phyloP scores from a whole-genome alignment of 1,140 invertebrate genomes.

The Micrasema minimum region DNA sequence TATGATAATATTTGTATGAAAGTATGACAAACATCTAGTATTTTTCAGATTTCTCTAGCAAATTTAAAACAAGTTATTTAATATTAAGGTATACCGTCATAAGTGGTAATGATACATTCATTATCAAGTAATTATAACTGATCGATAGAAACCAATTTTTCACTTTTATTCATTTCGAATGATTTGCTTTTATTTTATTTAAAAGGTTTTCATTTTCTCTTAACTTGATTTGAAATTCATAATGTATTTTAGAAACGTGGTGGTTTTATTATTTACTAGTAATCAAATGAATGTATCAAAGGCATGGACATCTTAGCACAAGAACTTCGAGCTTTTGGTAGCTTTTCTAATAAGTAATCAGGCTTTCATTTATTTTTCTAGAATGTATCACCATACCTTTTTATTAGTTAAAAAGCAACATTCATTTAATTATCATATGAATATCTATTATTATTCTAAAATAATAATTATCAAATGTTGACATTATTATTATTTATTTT shows the following conservation, averaged over 20 bases:
- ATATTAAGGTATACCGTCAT: constrained; percentile 45
- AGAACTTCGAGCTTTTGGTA: constrained; percentile 51
- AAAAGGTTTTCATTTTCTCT: not conserved
- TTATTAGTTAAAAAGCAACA: not conserved
- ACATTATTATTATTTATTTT: too few species aligned
- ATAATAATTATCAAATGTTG: too few species aligned
- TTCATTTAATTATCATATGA: not conserved
- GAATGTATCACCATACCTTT: constrained; percentile 11
- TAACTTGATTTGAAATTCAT: too few species aligned
- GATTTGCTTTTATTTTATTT: too few species aligned
- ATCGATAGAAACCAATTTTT: not conserved
- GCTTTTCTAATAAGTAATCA: constrained; percentile 48
- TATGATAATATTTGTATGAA: constrained; percentile 42
- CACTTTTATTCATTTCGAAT: too few species aligned
- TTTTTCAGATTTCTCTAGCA: constrained; percentile 50
- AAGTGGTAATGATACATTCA: constrained; percentile 26
- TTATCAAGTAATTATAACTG: constrained; percentile 1
- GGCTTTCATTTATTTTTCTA: constrained; percentile 34
- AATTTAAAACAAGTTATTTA: constrained; percentile 48
- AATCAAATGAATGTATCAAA: constrained; percentile 47
- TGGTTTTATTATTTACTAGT: constrained; percentile 20
- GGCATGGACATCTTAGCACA: constrained; percentile 49
- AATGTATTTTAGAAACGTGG: too few species aligned
- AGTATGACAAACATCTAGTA: constrained; percentile 47
- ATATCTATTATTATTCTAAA: too few species aligned